Conservation (phyloP, 1,140 invertebrate genomes). For the Bombus impatiens region DNA sequence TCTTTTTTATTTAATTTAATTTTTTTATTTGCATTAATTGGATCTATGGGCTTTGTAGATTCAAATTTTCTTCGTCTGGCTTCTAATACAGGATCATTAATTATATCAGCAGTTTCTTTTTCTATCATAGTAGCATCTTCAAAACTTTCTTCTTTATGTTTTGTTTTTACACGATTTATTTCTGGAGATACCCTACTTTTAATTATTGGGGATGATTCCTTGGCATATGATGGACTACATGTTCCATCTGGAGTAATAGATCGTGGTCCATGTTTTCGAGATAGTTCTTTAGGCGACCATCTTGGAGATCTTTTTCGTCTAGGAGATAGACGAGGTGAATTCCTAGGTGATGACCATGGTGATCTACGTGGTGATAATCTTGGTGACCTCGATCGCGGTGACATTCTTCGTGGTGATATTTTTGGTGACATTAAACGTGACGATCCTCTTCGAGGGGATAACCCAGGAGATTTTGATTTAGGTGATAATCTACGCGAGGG, state of each 20-base stretch:
- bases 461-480: slow-evolving; percentile 62
- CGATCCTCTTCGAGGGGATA: slow-evolving; percentile 58
- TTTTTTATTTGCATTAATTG: slow-evolving; percentile 76
- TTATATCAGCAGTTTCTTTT: slow-evolving; percentile 59
- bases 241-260: slow-evolving; percentile 59
- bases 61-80: slow-evolving; percentile 80
- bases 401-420: slow-evolving; percentile 60
- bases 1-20: slow-evolving; percentile 78
- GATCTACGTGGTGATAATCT: slow-evolving; percentile 68
- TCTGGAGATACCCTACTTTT: slow-evolving; percentile 60
- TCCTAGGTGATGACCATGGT: slow-evolving; percentile 76
- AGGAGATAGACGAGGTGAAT: slow-evolving; percentile 69
- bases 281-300: slow-evolving; percentile 67
- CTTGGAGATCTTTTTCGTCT: slow-evolving; percentile 66
- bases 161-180: slow-evolving; percentile 54
- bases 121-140: slow-evolving; percentile 31
- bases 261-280: slow-evolving; percentile 58
- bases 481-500: slow-evolving; percentile 50
- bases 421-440: slow-evolving; percentile 64
- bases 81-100: slow-evolving; percentile 75
- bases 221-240: slow-evolving; percentile 33
- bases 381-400: slow-evolving; percentile 60
- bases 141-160: slow-evolving; percentile 59
- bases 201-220: slow-evolving; percentile 53
- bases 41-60: slow-evolving; percentile 74